phyloP scores from a whole-genome alignment of 2,888 invertebrate genomes.

The Acanthoscelides obtectus region DNA sequence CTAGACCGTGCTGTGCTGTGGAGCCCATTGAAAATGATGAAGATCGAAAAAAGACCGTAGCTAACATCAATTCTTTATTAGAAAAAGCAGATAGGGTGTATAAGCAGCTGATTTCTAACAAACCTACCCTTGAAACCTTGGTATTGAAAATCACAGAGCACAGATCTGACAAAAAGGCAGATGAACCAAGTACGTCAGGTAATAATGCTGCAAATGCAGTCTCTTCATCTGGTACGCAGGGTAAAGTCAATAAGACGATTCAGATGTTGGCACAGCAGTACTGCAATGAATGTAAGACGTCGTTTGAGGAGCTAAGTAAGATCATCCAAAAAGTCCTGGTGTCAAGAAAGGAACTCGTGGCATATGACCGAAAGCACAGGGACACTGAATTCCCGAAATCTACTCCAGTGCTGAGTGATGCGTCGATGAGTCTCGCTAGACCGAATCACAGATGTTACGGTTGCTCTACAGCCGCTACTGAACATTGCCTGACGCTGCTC shows the following conservation, averaged over 20 bases:
- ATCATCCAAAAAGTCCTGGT: conserved; percentile 88
- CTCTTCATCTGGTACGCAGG: conserved; percentile 16
- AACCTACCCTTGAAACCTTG: conserved; percentile 82
- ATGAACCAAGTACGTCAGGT: conserved; percentile 40
- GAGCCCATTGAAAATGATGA: conserved; percentile 97
- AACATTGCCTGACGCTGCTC: conserved; percentile 87
- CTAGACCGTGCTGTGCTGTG: conserved; percentile 90
- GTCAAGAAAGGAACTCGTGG: conserved; percentile 83
- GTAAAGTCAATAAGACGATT: conserved; percentile 84
- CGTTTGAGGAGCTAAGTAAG: conserved; percentile 91
- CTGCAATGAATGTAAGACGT: conserved; percentile 89
- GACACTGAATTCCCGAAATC: conserved; percentile 49
- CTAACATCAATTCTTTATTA: conserved; percentile 81
- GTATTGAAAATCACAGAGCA: conserved; percentile 87
- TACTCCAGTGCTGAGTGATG: conserved; percentile 45
- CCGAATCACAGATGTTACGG: conserved; percentile 71
- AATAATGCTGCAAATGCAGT: conserved; percentile 27
- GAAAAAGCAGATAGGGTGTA: conserved; percentile 95
- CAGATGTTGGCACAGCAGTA: conserved; percentile 93
- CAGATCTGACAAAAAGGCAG: conserved; percentile 62
- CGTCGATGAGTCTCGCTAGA: conserved; percentile 14
- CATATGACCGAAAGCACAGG: conserved; percentile 80
- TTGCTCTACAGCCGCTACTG: conserved; percentile 85
- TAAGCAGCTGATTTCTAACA: conserved; percentile 83
- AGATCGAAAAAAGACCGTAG: conserved; percentile 91